phyloP scores from a whole-genome alignment of 2,113 vertebrate species.

The Asarcornis scutulata region DNA sequence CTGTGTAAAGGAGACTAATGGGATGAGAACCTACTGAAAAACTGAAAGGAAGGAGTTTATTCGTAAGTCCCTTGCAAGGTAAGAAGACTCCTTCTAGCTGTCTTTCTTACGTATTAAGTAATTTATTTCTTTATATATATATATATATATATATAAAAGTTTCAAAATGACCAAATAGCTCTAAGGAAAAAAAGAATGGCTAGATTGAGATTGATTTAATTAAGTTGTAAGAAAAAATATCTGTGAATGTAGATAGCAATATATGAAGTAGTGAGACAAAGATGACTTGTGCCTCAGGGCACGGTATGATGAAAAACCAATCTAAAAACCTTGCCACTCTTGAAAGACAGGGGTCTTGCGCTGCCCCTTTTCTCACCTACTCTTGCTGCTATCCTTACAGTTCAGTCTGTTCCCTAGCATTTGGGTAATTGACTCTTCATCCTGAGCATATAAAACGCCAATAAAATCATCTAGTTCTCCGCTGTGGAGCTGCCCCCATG shows the following conservation, averaged over 20 bases:
- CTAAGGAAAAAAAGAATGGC: background rate
- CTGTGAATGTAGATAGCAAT: background rate
- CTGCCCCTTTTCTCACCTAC: background rate
- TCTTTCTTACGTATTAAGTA: background rate
- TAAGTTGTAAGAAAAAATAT: background rate
- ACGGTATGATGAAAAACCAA: background rate
- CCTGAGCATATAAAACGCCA: background rate
- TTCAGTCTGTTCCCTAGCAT: background rate
- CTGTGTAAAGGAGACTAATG: background rate
- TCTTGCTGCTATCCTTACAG: background rate
- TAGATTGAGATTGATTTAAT: background rate
- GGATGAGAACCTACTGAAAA: background rate
- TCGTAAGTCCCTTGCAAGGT: background rate
- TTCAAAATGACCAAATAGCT: background rate
- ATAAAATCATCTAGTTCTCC: background rate
- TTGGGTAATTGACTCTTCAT: background rate
- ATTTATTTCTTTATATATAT: background rate
- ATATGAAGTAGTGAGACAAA: background rate
- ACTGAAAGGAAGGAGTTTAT: background rate
- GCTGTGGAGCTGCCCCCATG: background rate
- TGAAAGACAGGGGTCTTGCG: background rate
- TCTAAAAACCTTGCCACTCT: background rate
- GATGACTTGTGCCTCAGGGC: background rate
- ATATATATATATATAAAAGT: background rate
- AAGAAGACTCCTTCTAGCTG: background rate